These are phyloP conservation scores for Eurytoma adleriae DNA, from an alignment of 2,888 invertebrate genomes.

Conservation along the genomic window DNA sequence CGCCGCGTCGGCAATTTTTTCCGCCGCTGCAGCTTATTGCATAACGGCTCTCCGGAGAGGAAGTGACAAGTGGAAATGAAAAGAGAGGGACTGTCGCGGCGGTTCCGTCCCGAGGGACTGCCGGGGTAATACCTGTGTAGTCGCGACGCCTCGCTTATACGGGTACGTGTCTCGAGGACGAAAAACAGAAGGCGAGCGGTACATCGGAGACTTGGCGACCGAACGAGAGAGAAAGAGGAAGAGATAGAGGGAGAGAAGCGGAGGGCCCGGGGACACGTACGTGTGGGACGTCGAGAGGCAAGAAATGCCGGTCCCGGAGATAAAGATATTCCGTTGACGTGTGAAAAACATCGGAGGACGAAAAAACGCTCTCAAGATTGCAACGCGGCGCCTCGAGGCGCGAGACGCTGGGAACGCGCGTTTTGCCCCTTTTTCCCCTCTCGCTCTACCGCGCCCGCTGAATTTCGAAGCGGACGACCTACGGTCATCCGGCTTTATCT, in stretches of 20 bases:
- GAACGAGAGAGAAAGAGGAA: too few relatives aligned
- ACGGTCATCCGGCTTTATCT: background rate
- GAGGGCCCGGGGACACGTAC: background rate
- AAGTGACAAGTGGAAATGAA: background rate
- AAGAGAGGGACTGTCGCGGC: conserved; percentile 11
- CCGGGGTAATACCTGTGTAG: background rate
- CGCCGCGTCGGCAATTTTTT: conserved; percentile 18
- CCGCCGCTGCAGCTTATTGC: conserved; percentile 8
- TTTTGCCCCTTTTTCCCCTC: background rate
- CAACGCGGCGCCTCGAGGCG: background rate
- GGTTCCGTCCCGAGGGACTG: conserved; percentile 3
- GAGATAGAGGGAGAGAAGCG: background rate
- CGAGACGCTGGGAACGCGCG: background rate
- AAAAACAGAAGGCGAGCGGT: conserved; percentile 1
- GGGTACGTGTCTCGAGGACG: conserved; percentile 4
- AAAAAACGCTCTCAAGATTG: conserved; percentile 32
- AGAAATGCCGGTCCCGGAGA: conserved; percentile 16
- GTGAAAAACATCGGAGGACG: conserved; percentile 37
- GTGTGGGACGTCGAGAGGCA: conserved; percentile 1
- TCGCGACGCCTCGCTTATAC: too few relatives aligned
- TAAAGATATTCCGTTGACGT: conserved; percentile 52
- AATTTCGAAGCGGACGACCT: background rate
- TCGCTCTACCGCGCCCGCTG: background rate
- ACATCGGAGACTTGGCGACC: conserved; percentile 26
- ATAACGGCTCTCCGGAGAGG: conserved; percentile 21